Evolutionary conservation across 1,140 invertebrate species (phyloP).

Genomic region (Drosophila arawakana): DNA sequence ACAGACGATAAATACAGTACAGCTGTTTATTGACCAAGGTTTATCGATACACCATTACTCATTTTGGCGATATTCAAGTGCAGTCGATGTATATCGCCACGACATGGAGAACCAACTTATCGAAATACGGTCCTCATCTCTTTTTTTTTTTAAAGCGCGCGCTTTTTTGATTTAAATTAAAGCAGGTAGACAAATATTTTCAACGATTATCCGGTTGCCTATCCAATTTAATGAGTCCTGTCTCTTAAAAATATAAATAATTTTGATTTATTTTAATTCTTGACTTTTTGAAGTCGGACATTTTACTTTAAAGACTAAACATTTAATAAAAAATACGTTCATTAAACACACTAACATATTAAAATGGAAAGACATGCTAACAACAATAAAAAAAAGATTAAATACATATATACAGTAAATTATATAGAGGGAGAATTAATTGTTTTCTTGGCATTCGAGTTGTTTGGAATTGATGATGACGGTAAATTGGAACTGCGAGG

Average conservation of each 20-base stretch:
- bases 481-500: slow-evolving; percentile 22
- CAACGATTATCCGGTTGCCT: not conserved
- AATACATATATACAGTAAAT: slow-evolving; percentile 11
- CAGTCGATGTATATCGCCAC: not conserved
- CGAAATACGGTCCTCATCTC: not conserved
- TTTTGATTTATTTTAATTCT: no score
- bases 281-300: not conserved
- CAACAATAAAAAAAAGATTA: slow-evolving; percentile 1
- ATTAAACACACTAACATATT: not conserved
- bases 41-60: slow-evolving; percentile 22
- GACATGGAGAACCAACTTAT: not conserved
- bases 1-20: slow-evolving; percentile 38
- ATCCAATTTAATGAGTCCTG: not conserved
- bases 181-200: no score
- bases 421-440: not conserved
- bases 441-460: not conserved
- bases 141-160: not conserved
- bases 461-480: not conserved
- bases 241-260: not conserved
- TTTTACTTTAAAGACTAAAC: not conserved
- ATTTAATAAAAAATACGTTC: slow-evolving; percentile 1
- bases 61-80: not conserved
- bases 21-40: slow-evolving; percentile 23
- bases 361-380: not conserved
- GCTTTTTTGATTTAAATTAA: not conserved